Evolutionary conservation across 2,113 vertebrate species (phyloP).

Genomic region (Vombatus ursinus): DNA sequence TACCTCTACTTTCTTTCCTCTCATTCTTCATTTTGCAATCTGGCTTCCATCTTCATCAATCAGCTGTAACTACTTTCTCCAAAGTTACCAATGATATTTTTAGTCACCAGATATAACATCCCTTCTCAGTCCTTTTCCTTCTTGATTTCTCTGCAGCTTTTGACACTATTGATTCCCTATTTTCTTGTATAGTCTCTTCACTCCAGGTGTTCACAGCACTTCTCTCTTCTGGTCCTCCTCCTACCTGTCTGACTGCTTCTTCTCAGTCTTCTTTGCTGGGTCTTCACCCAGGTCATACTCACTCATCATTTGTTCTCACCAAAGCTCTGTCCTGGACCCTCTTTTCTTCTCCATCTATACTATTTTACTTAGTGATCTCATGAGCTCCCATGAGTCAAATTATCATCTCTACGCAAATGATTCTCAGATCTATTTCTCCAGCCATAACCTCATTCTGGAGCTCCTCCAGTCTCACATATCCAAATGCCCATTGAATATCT

Average conservation of each 20-base stretch:
- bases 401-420: neutral
- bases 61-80: neutral
- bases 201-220: neutral
- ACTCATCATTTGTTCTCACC: neutral
- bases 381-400: neutral
- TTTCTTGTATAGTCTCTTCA: neutral
- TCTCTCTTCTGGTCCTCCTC: neutral
- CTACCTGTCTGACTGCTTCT: neutral
- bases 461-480: neutral
- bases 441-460: neutral
- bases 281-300: neutral
- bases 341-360: neutral
- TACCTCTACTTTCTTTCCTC: neutral
- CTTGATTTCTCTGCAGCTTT: neutral
- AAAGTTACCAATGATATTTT: neutral
- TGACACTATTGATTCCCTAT: neutral
- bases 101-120: neutral
- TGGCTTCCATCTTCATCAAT: neutral
- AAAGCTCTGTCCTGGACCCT: neutral
- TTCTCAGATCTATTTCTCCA: neutral
- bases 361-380: neutral
- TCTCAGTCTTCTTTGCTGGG: neutral
- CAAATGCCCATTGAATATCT: neutral
- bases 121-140: neutral
- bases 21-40: neutral